phyloP scores from a whole-genome alignment of 2,797 vertebrate genomes.

The Psittacula derbiana region DNA sequence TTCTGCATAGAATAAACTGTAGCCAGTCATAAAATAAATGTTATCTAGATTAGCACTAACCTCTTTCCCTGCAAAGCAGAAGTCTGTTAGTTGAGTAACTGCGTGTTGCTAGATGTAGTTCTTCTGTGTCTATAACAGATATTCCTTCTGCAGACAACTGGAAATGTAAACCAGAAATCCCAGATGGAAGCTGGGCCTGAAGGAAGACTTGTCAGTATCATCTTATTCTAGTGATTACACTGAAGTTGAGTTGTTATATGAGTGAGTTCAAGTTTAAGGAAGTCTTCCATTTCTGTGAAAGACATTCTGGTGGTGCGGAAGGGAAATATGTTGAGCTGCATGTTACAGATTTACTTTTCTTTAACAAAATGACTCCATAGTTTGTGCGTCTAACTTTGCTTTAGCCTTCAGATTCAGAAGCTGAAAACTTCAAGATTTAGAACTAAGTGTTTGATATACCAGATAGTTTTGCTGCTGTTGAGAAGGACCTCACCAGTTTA shows the following conservation, averaged over 20 bases:
- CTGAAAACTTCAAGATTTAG: not conserved
- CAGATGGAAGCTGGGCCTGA: not conserved
- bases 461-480: not conserved
- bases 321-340: not conserved
- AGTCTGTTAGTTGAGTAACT: not conserved
- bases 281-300: slow-evolving; percentile 28
- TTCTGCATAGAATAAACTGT: not conserved
- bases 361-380: not conserved
- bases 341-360: not conserved
- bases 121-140: slow-evolving; percentile 5
- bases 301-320: not conserved
- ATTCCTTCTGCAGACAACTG: slow-evolving; percentile 10
- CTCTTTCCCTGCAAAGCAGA: not conserved
- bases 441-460: not conserved
- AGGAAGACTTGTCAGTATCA: not conserved
- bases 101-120: not conserved
- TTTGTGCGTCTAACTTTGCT: not conserved
- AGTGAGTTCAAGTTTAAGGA: slow-evolving; percentile 14
- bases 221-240: slow-evolving; percentile 4
- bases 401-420: not conserved
- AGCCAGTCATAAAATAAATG: not conserved
- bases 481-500: not conserved
- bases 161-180: slow-evolving; percentile 24
- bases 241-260: not conserved
- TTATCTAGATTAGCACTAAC: not conserved